Base-by-base conservation (phyloP, 2,797 vertebrate species). In the Peromyscus nudipes region DNA sequence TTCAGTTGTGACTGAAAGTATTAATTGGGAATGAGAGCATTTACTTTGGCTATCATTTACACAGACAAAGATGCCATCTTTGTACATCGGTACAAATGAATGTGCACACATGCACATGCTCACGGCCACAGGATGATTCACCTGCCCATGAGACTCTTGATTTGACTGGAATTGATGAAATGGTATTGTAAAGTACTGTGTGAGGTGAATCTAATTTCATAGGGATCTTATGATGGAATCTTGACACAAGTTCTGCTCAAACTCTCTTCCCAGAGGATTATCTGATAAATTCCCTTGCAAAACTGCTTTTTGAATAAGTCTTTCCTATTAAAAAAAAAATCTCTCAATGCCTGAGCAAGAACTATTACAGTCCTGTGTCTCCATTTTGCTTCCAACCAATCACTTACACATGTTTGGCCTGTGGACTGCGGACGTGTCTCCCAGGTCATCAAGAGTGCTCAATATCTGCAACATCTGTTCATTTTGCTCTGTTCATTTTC, bases 401-500 rank as follows among this genome's bases (percentile, higher is more conserved):
- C 37, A 49, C 37, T 96, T 96, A 64, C 89, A 96, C 49, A 40
- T 92, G 76, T 95, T 87, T 95, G 82, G 86, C 64, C 86, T 79
- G 0, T 31, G 76, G 46, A 4, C 67, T 46, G 13, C 94, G 14
- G 27, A 60, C 0, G 0, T 40, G 25, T 91, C 57, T 96, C 73
- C 82, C 94, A 97, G 57, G 31, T 73, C 55, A 77, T 95, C 40
- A 75, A n/a, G 89, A 60, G 40, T 31, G 60, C 65, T 83, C 55
- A 73, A 46, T 84, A 65, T 96, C 77, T 79, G 57, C 81, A 92
- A 64, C 82, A 88, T 95, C 82, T 92, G 69, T 91, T 94, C 29
- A 9, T 85, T 92, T 91, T 57, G 25, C 55, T 80, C 21, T 80
- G 77, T 23, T n/a, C 17, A 34, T n/a, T 25, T 65, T 57, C 77